Percentiles rank a stretch among this genome's conserved stretches.
phyloP scores from a whole-genome alignment of 2,888 invertebrate species.

The Ariolimax columbianus region DNA sequence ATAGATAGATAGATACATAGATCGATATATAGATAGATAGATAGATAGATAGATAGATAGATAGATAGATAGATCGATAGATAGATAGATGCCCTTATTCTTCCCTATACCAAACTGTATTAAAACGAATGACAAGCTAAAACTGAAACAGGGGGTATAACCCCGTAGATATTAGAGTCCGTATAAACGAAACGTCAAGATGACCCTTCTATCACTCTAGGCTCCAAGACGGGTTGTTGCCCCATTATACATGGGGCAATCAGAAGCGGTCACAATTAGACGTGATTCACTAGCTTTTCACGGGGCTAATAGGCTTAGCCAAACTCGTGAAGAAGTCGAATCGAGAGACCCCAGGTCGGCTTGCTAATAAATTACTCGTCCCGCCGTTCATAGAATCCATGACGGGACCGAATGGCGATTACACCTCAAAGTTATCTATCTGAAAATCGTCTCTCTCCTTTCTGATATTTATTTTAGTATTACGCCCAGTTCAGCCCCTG shows the following conservation, averaged over 20 bases:
- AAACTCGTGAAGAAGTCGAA: slow-evolving; percentile 26
- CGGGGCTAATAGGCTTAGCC: slow-evolving; percentile 44
- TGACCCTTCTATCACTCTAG: not conserved
- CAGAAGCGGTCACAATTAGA: slow-evolving; percentile 43
- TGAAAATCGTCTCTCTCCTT: not conserved
- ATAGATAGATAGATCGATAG: too few relatives aligned
- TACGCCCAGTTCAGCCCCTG: not conserved
- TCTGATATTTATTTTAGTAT: not conserved
- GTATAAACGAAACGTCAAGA: not conserved
- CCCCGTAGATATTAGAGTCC: not conserved
- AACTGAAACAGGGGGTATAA: not conserved
- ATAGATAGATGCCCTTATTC: too few relatives aligned
- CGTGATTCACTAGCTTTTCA: slow-evolving; percentile 43
- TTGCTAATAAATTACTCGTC: slow-evolving; percentile 40
- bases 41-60: too few relatives aligned
- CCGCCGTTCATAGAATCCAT: not conserved
- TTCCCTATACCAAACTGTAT: not conserved
- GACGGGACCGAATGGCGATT: slow-evolving; percentile 24
- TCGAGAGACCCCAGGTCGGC: slow-evolving; percentile 7
- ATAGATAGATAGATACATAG: too few relatives aligned
- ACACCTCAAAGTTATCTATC: slow-evolving; percentile 18
- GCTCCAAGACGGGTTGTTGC: slow-evolving; percentile 18
- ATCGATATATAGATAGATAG: too few relatives aligned
- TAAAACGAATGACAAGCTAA: not conserved
- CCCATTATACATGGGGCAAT: slow-evolving; percentile 39